phyloP scores from a whole-genome alignment of 2,888 invertebrate genomes.

The Mesopsocus fuscifrons region DNA sequence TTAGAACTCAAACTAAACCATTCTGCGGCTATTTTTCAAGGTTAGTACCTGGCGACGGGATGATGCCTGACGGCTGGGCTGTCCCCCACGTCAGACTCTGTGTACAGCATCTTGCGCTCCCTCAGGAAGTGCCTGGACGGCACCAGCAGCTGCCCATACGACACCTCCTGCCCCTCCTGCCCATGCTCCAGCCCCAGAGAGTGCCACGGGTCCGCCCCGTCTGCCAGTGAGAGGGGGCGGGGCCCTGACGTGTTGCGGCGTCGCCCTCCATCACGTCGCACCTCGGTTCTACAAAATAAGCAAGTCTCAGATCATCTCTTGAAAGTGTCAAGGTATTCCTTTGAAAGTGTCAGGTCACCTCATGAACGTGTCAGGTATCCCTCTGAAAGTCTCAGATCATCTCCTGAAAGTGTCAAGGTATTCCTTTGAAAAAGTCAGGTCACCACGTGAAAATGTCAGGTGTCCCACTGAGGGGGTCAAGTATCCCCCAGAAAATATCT shows the following conservation, averaged over 20 bases:
- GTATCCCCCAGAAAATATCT: too few species aligned
- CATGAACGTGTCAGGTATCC: too few species aligned
- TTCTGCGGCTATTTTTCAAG: too few species aligned
- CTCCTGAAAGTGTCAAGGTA: too few species aligned
- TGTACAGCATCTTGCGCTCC: constrained; percentile 25
- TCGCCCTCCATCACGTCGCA: constrained; percentile 51
- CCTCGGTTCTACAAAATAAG: constrained; percentile 31
- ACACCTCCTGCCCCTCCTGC: constrained; percentile 75
- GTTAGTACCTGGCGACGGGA: constrained; percentile 32
- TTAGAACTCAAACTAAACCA: neutral
- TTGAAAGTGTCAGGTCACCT: too few species aligned
- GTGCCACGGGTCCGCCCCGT: constrained; percentile 68
- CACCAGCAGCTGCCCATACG: constrained; percentile 67
- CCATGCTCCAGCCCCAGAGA: constrained; percentile 62
- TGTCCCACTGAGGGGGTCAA: too few species aligned
- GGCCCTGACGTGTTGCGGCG: constrained; percentile 66
- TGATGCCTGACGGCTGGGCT: constrained; percentile 30
- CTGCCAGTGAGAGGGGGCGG: constrained; percentile 67
- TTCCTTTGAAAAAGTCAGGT: too few species aligned
- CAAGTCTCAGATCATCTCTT: constrained; percentile 5
- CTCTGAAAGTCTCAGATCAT: too few species aligned
- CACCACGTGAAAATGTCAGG: too few species aligned
- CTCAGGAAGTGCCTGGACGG: constrained; percentile 42
- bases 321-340: too few species aligned
- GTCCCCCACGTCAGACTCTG: constrained; percentile 23